Conservation (phyloP, 1,140 invertebrate species). For the Ostrea edulis region DNA sequence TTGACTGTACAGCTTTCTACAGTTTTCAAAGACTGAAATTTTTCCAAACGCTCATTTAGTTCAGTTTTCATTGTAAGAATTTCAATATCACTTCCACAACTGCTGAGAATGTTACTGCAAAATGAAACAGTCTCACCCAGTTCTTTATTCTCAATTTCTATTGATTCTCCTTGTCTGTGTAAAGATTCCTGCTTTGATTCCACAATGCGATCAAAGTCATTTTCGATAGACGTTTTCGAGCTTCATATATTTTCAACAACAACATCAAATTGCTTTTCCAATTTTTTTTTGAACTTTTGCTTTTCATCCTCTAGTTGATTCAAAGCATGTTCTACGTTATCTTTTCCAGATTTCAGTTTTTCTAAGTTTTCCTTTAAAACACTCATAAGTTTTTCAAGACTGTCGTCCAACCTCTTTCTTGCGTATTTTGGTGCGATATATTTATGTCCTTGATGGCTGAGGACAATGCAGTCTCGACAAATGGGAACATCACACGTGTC, state of each 20-base stretch:
- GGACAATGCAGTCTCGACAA: conserved; percentile 27
- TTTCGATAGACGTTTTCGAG: not conserved
- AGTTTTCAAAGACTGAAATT: not conserved
- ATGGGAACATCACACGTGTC: conserved; percentile 28
- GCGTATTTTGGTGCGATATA: not conserved
- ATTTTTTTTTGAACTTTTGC: not conserved
- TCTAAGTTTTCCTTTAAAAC: not conserved
- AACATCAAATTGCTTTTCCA: not conserved
- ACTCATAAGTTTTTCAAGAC: not conserved
- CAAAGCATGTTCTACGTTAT: not conserved
- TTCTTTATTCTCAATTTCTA: not conserved
- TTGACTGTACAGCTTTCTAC: not conserved
- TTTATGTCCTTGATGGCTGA: not conserved
- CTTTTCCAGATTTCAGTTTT: not conserved
- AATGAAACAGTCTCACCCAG: not conserved
- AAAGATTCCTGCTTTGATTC: not conserved
- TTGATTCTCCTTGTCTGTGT: not conserved
- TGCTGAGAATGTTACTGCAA: not conserved
- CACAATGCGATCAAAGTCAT: not conserved
- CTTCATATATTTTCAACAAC: not conserved
- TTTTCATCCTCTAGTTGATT: not conserved
- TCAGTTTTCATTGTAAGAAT: conserved; percentile 3
- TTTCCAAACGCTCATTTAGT: not conserved
- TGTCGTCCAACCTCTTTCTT: not conserved
- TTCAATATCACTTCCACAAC: not conserved